These are phyloP conservation scores for Caenorhabditis virilis DNA, from an alignment of 2,888 invertebrate genomes.

Conservation along the genomic window DNA sequence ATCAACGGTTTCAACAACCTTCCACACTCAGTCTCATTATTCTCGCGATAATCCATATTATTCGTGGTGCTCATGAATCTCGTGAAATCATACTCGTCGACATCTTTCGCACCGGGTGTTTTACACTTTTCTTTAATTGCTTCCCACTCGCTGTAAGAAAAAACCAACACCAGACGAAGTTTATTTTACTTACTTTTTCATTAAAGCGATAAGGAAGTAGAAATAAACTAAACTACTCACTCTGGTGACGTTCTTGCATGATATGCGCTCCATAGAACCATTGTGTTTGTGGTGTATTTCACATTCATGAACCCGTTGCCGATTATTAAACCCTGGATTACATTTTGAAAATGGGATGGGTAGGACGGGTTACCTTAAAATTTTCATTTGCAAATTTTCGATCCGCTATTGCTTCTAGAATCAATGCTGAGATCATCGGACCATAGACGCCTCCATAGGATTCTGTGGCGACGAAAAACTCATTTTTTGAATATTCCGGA, in stretches of 20 bases:
- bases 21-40: slow-evolving; percentile 45
- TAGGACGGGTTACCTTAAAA: no score
- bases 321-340: slow-evolving; percentile 25
- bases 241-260: slow-evolving; percentile 41
- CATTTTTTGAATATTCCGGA: slow-evolving; percentile 69
- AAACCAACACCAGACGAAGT: no score
- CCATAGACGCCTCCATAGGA: slow-evolving; percentile 71
- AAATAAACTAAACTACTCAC: slow-evolving; percentile 1
- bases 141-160: slow-evolving; percentile 43
- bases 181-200: no score
- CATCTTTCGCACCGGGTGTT: slow-evolving; percentile 25
- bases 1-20: slow-evolving; percentile 39
- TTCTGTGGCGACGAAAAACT: slow-evolving; percentile 71
- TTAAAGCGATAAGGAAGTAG: not conserved
- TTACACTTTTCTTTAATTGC: slow-evolving; percentile 32
- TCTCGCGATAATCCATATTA: slow-evolving; percentile 39
- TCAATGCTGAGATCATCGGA: slow-evolving; percentile 69
- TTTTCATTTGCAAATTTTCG: slow-evolving; percentile 39
- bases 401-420: slow-evolving; percentile 57
- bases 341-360: no score
- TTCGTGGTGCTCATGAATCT: slow-evolving; percentile 30
- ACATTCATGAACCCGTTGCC: slow-evolving; percentile 38
- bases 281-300: slow-evolving; percentile 31
- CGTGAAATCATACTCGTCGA: slow-evolving; percentile 36
- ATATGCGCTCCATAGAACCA: slow-evolving; percentile 47